Evolutionary conservation across 2,113 vertebrate species (phyloP).

Genomic region (Columbina picui): DNA sequence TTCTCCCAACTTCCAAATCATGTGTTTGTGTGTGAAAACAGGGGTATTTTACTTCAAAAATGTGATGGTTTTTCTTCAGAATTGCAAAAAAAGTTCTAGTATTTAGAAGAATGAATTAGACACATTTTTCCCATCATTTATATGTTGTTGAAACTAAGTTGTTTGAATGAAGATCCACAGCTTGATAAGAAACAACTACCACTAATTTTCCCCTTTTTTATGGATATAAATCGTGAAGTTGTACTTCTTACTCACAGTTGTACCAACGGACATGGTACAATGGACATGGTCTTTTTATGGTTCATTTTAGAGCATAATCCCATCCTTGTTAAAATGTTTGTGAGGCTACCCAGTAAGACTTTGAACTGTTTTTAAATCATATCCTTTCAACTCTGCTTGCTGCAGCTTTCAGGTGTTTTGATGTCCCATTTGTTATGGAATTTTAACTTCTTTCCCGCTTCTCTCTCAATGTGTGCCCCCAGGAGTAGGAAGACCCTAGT

Average conservation of each 20-base stretch:
- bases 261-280: neutral
- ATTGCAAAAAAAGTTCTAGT: neutral
- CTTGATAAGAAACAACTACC: neutral
- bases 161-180: neutral
- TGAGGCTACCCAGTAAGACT: neutral
- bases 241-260: neutral
- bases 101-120: neutral
- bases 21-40: rapidly evolving
- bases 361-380: neutral
- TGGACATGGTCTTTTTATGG: neutral
- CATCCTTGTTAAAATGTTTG: neutral
- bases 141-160: neutral
- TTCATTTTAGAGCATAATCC: neutral
- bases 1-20: neutral
- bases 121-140: neutral
- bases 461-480: neutral
- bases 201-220: neutral
- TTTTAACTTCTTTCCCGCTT: neutral
- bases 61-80: neutral
- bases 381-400: neutral
- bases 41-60: neutral
- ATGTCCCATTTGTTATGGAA: neutral
- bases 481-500: neutral
- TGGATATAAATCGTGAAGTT: neutral
- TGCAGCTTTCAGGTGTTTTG: neutral